phyloP scores from a whole-genome alignment of 2,888 invertebrate species.

The Ernsta delagoae region DNA sequence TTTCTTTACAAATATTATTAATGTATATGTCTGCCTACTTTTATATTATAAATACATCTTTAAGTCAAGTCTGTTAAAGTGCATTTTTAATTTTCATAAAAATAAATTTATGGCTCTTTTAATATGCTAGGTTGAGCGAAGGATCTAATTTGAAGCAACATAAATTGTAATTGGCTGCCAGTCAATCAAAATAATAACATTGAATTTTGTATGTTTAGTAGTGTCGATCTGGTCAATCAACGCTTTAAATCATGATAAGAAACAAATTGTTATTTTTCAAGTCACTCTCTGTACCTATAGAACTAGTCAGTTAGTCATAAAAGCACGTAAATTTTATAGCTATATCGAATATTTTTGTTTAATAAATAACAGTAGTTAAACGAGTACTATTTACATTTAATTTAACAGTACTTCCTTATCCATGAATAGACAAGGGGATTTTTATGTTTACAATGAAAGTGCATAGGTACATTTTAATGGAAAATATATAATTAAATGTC shows the following conservation, averaged over 20 bases:
- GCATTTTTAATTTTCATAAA: neutral
- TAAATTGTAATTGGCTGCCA: conserved; percentile 6
- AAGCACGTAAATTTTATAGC: too few relatives aligned
- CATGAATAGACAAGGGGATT: too few relatives aligned
- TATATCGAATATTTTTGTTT: too few relatives aligned
- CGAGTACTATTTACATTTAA: too few relatives aligned
- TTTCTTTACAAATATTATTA: neutral
- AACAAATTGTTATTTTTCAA: neutral
- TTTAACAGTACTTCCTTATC: too few relatives aligned
- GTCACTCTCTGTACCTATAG: too few relatives aligned
- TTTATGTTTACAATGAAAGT: too few relatives aligned
- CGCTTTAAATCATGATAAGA: neutral
- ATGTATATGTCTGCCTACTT: too few relatives aligned
- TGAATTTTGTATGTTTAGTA: neutral
- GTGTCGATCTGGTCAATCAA: neutral
- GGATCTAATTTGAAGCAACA: conserved; percentile 6
- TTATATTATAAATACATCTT: conserved; percentile 8
- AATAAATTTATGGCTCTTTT: neutral
- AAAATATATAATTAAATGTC: too few relatives aligned
- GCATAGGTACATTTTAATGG: too few relatives aligned
- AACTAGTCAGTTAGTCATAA: too few relatives aligned
- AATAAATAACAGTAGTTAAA: too few relatives aligned
- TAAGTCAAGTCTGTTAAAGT: neutral
- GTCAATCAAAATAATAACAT: conserved; percentile 2
- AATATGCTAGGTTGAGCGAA: neutral